These are phyloP conservation scores for Phylloscopus whistleri DNA, from an alignment of 2,113 vertebrate species.

Conservation along the genomic window DNA sequence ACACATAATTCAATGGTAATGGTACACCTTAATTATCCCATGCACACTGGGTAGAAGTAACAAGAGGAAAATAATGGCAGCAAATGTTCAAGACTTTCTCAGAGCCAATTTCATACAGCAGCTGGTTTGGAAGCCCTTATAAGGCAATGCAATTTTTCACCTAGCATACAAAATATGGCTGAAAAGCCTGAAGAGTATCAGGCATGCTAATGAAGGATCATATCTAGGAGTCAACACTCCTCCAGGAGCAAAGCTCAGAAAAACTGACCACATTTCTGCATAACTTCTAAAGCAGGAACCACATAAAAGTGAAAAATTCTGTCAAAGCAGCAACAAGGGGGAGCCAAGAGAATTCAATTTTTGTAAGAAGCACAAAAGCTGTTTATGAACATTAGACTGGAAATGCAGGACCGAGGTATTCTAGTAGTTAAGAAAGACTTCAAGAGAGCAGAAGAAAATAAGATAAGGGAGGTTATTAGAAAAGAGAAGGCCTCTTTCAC, in stretches of 20 bases:
- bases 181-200: not conserved
- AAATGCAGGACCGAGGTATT: not conserved
- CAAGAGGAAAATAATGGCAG: not conserved
- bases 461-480: not conserved
- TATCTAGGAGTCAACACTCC: not conserved
- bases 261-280: not conserved
- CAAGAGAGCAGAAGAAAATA: not conserved
- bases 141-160: not conserved
- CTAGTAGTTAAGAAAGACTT: not conserved
- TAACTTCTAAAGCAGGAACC: not conserved
- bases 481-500: not conserved
- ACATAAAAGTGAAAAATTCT: not conserved
- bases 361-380: not conserved
- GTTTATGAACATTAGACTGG: not conserved
- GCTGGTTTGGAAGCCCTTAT: not conserved
- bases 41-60: not conserved
- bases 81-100: not conserved
- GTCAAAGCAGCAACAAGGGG: not conserved
- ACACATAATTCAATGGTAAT: not conserved
- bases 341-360: not conserved
- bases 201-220: not conserved
- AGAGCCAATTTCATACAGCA: not conserved
- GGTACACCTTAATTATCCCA: not conserved
- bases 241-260: not conserved
- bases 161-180: not conserved